Base-by-base conservation (phyloP, 2,113 vertebrate genomes). In the Plectropomus leopardus region DNA sequence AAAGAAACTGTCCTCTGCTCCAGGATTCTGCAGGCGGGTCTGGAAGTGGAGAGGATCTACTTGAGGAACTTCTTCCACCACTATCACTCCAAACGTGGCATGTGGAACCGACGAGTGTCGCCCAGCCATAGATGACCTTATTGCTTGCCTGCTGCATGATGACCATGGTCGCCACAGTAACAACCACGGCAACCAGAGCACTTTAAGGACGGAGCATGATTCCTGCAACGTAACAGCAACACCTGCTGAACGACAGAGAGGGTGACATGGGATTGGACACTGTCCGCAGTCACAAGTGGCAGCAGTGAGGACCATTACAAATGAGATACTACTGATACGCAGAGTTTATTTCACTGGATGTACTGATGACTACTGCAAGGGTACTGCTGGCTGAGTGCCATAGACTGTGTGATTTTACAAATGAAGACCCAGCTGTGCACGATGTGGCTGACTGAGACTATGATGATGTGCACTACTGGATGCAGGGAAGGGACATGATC, bases 1-100 rank as follows among this genome's bases (percentile, higher is more conserved):
- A n/a, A n/a, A n/a, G n/a, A n/a, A n/a, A n/a, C n/a, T n/a, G n/a
- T n/a, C n/a, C n/a, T n/a, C 34, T 67, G 17, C 63, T 82, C 13
- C 84, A 99, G 98, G 92, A 95, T 99, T 78, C 83, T 99, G 19
- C 92, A 96, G 86, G 95, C 94, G 0, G 98, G 98, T 17, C 88
- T 99, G 87, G 98, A 99, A 86, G 98, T 99, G 83, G 97, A 99
- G 19, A 95, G 98, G 30, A 92, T 99, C 23, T 94, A 96, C 73
- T 74, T 99, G 89, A 96, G 97, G 78, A 97, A 99, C 87, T 98
- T 99, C 76, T 97, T 96, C 92, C 98, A 99, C 85, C 91, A 96
- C 90, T 97, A 95, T 88, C 98, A 99, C 93, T 98, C 98, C 8
- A 98, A 95, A 83, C 93, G 97, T 9, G 98, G 98, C 89, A 99